phyloP scores from a whole-genome alignment of 2,113 vertebrate genomes.

The Danio rerio region DNA sequence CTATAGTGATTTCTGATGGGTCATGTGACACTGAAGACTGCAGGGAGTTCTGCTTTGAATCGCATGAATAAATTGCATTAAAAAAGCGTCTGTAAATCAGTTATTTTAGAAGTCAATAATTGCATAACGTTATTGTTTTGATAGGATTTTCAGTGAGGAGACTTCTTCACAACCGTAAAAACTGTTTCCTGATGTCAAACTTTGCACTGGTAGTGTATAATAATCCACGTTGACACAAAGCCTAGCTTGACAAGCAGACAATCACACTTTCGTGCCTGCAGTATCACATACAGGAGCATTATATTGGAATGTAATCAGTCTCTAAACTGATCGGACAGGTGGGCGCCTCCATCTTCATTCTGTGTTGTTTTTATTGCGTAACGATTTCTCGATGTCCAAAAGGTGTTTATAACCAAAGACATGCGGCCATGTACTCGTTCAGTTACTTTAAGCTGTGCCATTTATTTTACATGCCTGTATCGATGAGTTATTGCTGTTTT shows the following conservation, averaged over 20 bases:
- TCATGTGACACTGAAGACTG: too few species aligned
- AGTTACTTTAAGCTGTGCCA: constrained; percentile 72
- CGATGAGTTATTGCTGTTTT: constrained; percentile 58
- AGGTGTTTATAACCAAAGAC: constrained; percentile 73
- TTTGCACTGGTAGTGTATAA: not conserved
- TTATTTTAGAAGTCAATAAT: too few species aligned
- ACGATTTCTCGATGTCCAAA: constrained; percentile 17
- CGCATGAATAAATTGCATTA: too few species aligned
- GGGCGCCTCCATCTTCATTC: not conserved
- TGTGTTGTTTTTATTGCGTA: not conserved
- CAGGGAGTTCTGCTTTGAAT: too few species aligned
- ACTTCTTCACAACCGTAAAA: too few species aligned
- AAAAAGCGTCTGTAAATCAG: too few species aligned
- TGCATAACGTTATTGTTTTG: too few species aligned
- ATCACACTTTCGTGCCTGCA: not conserved
- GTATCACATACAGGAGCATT: not conserved
- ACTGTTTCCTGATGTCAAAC: too few species aligned
- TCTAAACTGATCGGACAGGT: constrained; percentile 9
- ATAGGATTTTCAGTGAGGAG: too few species aligned
- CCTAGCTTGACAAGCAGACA: not conserved
- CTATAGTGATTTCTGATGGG: too few species aligned
- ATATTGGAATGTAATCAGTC: constrained; percentile 21
- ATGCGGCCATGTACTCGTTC: constrained; percentile 70
- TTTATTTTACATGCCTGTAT: constrained; percentile 67
- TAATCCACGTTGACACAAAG: not conserved